Conservation (phyloP, 2,797 vertebrate species). For the Diglossa cyanea region DNA sequence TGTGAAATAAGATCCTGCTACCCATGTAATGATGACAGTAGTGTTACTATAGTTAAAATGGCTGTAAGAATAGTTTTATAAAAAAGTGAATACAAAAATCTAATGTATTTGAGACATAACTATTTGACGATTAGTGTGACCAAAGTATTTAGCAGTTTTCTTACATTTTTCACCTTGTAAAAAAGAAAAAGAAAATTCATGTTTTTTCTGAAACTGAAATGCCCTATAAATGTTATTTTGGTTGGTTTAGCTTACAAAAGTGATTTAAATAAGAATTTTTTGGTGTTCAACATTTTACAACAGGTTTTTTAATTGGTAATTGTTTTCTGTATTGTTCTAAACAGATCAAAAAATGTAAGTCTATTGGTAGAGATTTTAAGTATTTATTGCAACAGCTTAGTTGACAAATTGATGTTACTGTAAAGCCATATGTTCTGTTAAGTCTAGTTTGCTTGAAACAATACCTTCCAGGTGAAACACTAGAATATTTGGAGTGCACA, state of each 20-base stretch:
- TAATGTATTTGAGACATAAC: slow-evolving; percentile 85
- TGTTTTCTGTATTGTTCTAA: slow-evolving; percentile 87
- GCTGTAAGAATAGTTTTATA: slow-evolving; percentile 99
- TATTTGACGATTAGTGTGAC: slow-evolving; percentile 86
- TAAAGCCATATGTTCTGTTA: slow-evolving; percentile 82
- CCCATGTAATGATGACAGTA: slow-evolving; percentile 90
- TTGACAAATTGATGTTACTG: slow-evolving; percentile 80
- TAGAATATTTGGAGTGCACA: slow-evolving; percentile 76
- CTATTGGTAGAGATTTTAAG: slow-evolving; percentile 86
- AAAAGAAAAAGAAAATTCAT: slow-evolving; percentile 64
- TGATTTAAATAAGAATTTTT: slow-evolving; percentile 79
- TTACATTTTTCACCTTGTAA: slow-evolving; percentile 82
- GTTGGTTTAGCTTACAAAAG: slow-evolving; percentile 80
- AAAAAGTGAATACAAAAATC: slow-evolving; percentile 92
- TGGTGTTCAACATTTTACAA: slow-evolving; percentile 85
- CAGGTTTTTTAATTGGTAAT: slow-evolving; percentile 87
- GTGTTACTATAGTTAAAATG: slow-evolving; percentile 94
- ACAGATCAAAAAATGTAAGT: slow-evolving; percentile 82
- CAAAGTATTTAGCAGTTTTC: slow-evolving; percentile 85
- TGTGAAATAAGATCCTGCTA: slow-evolving; percentile 88
- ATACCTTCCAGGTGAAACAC: slow-evolving; percentile 73
- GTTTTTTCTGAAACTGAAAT: slow-evolving; percentile 76
- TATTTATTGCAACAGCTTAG: slow-evolving; percentile 89
- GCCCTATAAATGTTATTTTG: slow-evolving; percentile 79
- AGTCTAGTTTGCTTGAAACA: slow-evolving; percentile 77